Base-by-base conservation (phyloP, 2,113 vertebrate species). In the Myotis brandtii region DNA sequence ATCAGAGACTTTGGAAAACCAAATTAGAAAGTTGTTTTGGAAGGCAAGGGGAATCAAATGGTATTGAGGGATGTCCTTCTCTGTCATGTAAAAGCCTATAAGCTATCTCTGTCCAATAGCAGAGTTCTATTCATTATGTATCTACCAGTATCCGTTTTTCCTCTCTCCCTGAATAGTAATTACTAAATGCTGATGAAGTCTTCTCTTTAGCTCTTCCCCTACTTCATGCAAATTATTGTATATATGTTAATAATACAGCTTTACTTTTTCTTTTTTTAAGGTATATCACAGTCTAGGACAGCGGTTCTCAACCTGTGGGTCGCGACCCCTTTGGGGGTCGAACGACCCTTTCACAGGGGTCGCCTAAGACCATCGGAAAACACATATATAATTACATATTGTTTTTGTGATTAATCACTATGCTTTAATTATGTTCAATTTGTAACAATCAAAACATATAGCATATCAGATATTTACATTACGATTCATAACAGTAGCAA, bases 1-100 rank as follows among this genome's bases (percentile, higher is more conserved):
- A 83, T 86, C 73, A 92, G 66, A 70, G 50, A 75, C 52, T 86
- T 96, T 86, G 72, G 56, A 93, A 95, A 56, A 81, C 30, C 46
- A 86, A 86, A 86, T 79, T 81, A 89, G 40, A 85, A 89, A 75
- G 37, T 46, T 90, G 16, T 81, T 89, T 94, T 94, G 46, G 67
- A 86, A 86, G 17, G 18, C 73, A 86, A 86, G 83, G 37, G 37
- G 6, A 81, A 80, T 75, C 13, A 91, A 62, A 56, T 90, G n/a
- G 9, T 70, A 88, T 93, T 82, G 73, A 85, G 46, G 72, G 54
- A 9, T 72, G 64, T 43, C 86, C 72, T 93, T 95, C 23, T 18
- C 88, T 50, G 6, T 86, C 92, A 79, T 85, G 8, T 91, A 52
- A 73, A 86, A 67, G n/a, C 66, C 77, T 72, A 30, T 37, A 83